Evolutionary conservation across 37 sponge, comb jelly and placozoan species (phyloP).

Genomic region (Dysidea cf. avara): DNA sequence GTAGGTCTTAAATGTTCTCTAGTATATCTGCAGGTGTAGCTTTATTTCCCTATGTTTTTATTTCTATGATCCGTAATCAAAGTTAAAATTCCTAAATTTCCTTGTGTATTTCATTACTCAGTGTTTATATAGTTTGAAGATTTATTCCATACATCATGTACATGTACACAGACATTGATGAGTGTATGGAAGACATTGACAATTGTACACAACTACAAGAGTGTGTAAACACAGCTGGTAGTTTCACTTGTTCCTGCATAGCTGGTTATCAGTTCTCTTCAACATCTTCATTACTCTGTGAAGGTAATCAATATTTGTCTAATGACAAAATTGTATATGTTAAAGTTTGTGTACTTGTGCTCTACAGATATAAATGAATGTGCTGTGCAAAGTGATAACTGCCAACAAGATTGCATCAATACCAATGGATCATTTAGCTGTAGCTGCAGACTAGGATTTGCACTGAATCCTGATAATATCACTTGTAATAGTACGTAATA

Average conservation of each 20-base stretch:
- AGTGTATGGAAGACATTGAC: too few species aligned
- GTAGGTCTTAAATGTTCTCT: too few species aligned
- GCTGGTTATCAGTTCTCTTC: slow-evolving; percentile 22
- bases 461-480: slow-evolving; percentile 15
- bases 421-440: slow-evolving; percentile 26
- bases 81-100: too few species aligned
- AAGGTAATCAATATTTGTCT: too few species aligned
- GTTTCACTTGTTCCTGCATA: slow-evolving; percentile 38
- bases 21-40: too few species aligned
- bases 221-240: slow-evolving; percentile 47
- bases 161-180: too few species aligned
- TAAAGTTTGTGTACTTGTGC: background rate
- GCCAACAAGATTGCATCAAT: slow-evolving; percentile 44
- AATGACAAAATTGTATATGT: too few species aligned
- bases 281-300: background rate
- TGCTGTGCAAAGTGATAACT: slow-evolving; percentile 13
- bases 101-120: too few species aligned
- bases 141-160: too few species aligned
- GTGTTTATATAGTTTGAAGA: too few species aligned
- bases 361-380: slow-evolving; percentile 56
- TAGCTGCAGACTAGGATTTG: slow-evolving; percentile 32
- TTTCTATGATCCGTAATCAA: too few species aligned
- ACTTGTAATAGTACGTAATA: slow-evolving; percentile 40
- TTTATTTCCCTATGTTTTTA: too few species aligned
- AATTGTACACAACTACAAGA: slow-evolving; percentile 8